Evolutionary conservation across 2,113 vertebrate species (phyloP), one percentile per base, ranked within the genome.

Genomic region (Odontesthes bonariensis): DNA sequence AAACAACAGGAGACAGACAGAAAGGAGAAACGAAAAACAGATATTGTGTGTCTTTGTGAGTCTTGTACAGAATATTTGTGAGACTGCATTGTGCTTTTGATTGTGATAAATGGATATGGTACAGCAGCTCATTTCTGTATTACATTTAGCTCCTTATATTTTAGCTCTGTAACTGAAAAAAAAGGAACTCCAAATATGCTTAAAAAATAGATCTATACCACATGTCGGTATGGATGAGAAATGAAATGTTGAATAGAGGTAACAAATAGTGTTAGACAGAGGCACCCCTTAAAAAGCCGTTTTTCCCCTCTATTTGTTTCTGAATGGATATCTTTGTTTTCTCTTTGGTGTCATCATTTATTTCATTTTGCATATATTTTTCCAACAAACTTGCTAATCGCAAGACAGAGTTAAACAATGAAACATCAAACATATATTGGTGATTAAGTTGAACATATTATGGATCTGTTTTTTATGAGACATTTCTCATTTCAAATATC

Each of bases 1-100:
- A 66, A 86, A 84, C 86, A 87, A 87, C 76, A 46, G 79, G 65
- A 89, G 70, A 88, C 64, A 78, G 85, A 84, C 56, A 79, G 53
- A 74, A 31, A 71, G 66, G 49, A 31, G 59, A 49, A 61, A 73
- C 16, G 63, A 22, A 38, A 90, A 70, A 76, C 31, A 12, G 57
- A 83, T 54, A 83, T n/a, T 55, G 22, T 69, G 49, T 77, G 75
- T 55, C 38, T 63, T 47, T 61, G 54, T 17, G 59, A 19, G 23
- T 56, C 14, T 72, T 81, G 68, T 52, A 47, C 31, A 22, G 19
- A 69, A 49, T 56, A 53, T 81, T 44, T 62, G 47, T 71, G 31
- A 56, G 32, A 59, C n/a, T 38, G 46, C 46, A 59, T 57, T 60
- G 60, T 56, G 32, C 71, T 54, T 77, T 35, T 46, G 46, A 77